phyloP scores from a whole-genome alignment of 2,113 vertebrate species.

The Serinus canaria region DNA sequence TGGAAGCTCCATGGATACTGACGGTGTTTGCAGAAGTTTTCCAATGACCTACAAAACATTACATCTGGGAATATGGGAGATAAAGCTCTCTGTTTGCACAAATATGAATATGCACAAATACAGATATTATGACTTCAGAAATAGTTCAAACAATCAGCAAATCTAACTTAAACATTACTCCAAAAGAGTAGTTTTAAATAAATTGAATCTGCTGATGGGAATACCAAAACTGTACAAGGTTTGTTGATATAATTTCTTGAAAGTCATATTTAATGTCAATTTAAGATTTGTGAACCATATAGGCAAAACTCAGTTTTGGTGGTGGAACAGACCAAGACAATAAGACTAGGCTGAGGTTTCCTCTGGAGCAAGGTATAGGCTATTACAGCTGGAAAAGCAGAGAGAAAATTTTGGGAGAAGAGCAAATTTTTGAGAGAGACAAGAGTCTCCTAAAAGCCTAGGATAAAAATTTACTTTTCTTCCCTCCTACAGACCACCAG shows the following conservation, averaged over 20 bases:
- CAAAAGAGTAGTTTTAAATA: background rate
- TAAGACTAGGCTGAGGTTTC: background rate
- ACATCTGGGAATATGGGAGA: background rate
- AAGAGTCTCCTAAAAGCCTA: background rate
- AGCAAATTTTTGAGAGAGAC: background rate
- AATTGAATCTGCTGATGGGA: background rate
- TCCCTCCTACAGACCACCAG: background rate
- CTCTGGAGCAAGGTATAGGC: rapidly evolving
- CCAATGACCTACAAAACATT: background rate
- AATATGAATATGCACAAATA: slow-evolving; percentile 10
- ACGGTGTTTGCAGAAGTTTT: background rate
- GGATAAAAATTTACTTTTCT: background rate
- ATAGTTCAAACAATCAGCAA: background rate
- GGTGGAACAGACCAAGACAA: background rate
- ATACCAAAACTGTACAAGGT: background rate
- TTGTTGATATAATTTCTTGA: background rate
- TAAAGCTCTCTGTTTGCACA: slow-evolving; percentile 21
- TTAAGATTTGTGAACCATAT: background rate
- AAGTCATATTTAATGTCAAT: background rate
- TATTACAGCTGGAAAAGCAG: background rate
- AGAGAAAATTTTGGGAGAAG: background rate
- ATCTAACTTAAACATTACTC: slow-evolving; percentile 16
- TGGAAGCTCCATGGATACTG: background rate
- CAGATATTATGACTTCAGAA: background rate
- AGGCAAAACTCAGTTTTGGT: background rate